Conservation (phyloP, 2,113 vertebrate genomes). For the Hippocampus barbouri region DNA sequence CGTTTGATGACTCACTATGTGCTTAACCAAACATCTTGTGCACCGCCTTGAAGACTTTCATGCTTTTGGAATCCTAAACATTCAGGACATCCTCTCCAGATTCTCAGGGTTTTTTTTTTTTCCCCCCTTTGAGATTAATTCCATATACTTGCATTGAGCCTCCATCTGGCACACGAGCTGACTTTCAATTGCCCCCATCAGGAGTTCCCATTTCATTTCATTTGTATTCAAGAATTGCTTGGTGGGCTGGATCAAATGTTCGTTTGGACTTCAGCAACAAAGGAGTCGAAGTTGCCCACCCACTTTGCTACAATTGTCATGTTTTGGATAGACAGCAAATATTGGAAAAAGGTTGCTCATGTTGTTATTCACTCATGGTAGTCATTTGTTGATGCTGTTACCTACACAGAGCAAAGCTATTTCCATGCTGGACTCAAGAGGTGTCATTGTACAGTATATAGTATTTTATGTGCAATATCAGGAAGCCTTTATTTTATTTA, state of each 20-base stretch:
- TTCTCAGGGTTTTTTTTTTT: not conserved
- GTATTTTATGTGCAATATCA: conserved; percentile 57
- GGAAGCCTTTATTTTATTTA: not conserved
- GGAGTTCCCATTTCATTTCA: not conserved
- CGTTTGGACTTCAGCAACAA: too few relatives aligned
- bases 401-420: not conserved
- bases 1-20: too few relatives aligned
- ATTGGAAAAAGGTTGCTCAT: too few relatives aligned
- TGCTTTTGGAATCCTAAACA: not conserved
- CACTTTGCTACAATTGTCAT: not conserved
- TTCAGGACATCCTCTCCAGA: not conserved
- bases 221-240: not conserved
- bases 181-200: not conserved
- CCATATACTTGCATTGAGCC: not conserved
- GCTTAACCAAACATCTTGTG: not conserved
- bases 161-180: not conserved
- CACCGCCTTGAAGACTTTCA: not conserved
- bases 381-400: not conserved
- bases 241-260: not conserved
- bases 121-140: not conserved
- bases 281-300: not conserved
- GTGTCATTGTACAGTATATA: not conserved
- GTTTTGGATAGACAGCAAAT: not conserved
- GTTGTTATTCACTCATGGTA: not conserved
- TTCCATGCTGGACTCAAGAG: conserved; percentile 1